Evolutionary conservation across 2,888 invertebrate genomes (phyloP), one percentile per base, ranked within the genome.

Genomic region (Plutella xylostella): DNA sequence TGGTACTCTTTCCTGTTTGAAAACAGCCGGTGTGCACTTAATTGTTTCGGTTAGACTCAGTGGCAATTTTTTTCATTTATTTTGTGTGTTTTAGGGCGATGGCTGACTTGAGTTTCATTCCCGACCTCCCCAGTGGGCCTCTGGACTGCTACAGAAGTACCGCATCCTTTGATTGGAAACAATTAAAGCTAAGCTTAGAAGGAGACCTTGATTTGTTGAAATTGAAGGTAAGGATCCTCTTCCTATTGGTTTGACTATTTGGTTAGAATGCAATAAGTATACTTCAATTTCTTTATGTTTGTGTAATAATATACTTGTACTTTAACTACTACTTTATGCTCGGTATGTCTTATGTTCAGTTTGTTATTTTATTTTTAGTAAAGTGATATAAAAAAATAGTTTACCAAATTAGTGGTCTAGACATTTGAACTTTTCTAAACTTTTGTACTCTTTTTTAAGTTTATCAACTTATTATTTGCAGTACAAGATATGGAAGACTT

Each of bases 151-250:
- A 93, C 68, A 88, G 97, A 54, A 90, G 89, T 54, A 87, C 86
- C 52, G 91, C 94, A 1, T 89, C 90, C 14, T 96, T 97, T 61
- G 88, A 94, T 65, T 96, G 96, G 94, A 95, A 94, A 72, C 86
- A 88, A 50, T 85, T 97, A 71, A 92, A 91, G 64, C 64, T 93
- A 35, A 87, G 92, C 44, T 80, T 96, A 48, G 94, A 95, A 66
- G 92, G 92, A 52, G 90, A 91, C 60, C 68, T 83, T 44, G 90
- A 92, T 42, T 78, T 88, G 50, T 70, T 96, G 25, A 86, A 88
- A 65, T 87, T 91, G 48, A 94, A 95, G 89, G 97, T 96, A 70
- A 74, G 67, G 55, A 18, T 46, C 18, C 33, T 30, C 22, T 22
- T 35, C 12, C 28, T 17, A n/a, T n/a, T 43, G 6, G 3, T 17